phyloP scores from a whole-genome alignment of 1,140 invertebrate species.

The Leptopilina clavipes region DNA sequence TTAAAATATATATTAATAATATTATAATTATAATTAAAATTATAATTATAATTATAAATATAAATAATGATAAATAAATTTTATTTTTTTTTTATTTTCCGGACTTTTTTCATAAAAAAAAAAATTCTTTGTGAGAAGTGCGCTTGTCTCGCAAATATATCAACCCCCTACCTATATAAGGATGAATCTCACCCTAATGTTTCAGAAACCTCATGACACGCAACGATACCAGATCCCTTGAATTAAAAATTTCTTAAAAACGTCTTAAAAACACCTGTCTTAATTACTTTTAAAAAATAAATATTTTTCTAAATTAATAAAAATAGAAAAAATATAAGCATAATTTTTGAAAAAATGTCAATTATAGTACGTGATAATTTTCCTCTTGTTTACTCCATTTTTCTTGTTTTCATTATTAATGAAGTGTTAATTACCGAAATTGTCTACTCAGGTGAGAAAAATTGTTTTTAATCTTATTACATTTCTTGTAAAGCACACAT shows the following conservation, averaged over 20 bases:
- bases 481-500: no score
- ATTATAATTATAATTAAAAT: no score
- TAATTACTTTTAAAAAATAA: background rate
- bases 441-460: background rate
- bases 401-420: background rate
- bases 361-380: background rate
- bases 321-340: background rate
- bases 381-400: background rate
- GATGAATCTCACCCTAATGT: slow-evolving; percentile 53
- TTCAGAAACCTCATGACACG: slow-evolving; percentile 56
- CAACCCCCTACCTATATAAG: slow-evolving; percentile 62
- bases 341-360: background rate
- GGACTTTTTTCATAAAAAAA: no score
- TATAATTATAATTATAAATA: no score
- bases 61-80: no score
- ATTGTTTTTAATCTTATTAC: background rate
- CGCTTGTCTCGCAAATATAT: slow-evolving; percentile 54
- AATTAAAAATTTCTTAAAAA: slow-evolving; percentile 33
- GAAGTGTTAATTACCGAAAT: background rate
- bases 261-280: background rate
- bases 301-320: no score
- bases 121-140: slow-evolving; percentile 30
- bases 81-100: no score
- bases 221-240: slow-evolving; percentile 45
- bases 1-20: no score